phyloP scores from a whole-genome alignment of 2,113 vertebrate species.

The Ciconia boyciana region DNA sequence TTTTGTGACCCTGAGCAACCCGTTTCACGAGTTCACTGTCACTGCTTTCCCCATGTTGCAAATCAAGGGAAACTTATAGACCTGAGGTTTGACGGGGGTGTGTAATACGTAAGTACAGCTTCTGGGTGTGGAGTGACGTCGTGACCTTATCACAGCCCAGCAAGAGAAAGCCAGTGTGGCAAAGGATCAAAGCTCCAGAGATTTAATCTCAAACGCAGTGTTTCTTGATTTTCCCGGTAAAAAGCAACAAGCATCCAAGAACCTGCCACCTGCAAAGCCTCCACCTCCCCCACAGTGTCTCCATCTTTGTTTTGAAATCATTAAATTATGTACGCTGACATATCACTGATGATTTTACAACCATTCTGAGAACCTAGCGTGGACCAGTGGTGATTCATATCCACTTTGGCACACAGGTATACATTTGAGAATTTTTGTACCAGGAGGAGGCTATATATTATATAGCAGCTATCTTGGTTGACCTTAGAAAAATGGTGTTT shows the following conservation, averaged over 20 bases:
- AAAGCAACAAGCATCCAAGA: background rate
- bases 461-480: background rate
- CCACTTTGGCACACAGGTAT: background rate
- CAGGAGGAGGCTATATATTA: background rate
- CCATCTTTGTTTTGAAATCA: background rate
- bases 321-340: background rate
- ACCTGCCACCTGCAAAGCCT: background rate
- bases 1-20: background rate
- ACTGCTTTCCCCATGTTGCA: background rate
- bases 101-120: background rate
- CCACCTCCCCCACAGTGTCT: background rate
- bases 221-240: background rate
- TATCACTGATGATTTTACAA: background rate
- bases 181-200: background rate
- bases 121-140: background rate
- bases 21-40: background rate
- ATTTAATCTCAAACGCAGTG: background rate
- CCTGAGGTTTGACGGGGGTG: background rate
- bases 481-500: constrained; percentile 10
- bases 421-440: background rate
- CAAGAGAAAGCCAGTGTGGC: background rate
- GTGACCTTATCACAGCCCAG: accelerated
- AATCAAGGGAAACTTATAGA: background rate
- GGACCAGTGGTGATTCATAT: background rate
- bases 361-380: background rate